Percentiles rank a stretch among this genome's conserved stretches.
phyloP scores from a whole-genome alignment of 2,113 vertebrate species.

The Malaclemys terrapin region DNA sequence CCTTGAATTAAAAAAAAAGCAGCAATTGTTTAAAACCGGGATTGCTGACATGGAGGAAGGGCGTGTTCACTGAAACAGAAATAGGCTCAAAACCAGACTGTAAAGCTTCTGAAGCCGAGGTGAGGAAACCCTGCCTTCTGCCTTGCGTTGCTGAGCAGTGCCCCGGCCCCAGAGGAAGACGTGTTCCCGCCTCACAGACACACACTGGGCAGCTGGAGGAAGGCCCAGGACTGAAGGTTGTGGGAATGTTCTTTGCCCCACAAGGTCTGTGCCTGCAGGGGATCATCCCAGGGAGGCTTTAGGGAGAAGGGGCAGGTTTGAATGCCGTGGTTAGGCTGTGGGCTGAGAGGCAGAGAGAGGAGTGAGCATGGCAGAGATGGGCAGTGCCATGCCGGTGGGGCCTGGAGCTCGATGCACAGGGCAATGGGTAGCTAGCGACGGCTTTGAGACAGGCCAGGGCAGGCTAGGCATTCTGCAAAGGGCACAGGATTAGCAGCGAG shows the following conservation, averaged over 20 bases:
- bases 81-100: background rate
- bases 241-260: accelerated
- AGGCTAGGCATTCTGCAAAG: too few species aligned
- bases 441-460: too few species aligned
- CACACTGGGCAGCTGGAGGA: background rate
- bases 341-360: background rate
- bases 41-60: background rate
- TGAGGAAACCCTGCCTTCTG: background rate
- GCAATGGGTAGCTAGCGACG: too few species aligned
- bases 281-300: accelerated
- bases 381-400: too few species aligned
- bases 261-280: accelerated
- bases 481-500: too few species aligned
- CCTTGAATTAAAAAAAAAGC: background rate
- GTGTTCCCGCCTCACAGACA: accelerated
- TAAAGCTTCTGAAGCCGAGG: background rate
- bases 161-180: background rate
- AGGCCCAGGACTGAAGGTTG: background rate
- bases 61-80: background rate
- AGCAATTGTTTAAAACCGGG: background rate
- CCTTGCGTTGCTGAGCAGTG: background rate
- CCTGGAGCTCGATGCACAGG: too few species aligned
- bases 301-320: background rate
- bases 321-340: background rate
- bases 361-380: background rate